Evolutionary conservation across 2,888 invertebrate genomes (phyloP).

Genomic region (Apantesis nais): DNA sequence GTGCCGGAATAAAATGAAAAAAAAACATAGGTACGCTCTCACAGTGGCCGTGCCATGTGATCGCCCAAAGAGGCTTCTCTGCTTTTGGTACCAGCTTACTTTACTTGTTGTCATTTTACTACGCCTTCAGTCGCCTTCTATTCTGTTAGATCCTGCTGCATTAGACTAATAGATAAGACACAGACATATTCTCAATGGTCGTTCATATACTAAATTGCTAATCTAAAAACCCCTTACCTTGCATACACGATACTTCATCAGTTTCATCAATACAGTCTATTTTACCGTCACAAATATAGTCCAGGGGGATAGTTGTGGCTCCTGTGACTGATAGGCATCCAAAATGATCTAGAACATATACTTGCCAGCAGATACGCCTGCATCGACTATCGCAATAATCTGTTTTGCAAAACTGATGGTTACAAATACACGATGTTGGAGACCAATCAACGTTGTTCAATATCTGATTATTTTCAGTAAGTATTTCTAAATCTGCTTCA

Average conservation of each 20-base stretch:
- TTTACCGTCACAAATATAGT: slow-evolving; percentile 73
- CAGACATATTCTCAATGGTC: background rate
- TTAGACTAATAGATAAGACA: background rate
- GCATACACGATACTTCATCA: slow-evolving; percentile 65
- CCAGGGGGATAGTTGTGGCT: slow-evolving; percentile 54
- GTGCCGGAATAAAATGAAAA: no score
- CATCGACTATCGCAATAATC: slow-evolving; percentile 57
- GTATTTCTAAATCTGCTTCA: slow-evolving; percentile 2
- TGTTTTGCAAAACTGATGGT: slow-evolving; percentile 50
- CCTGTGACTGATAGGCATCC: slow-evolving; percentile 59
- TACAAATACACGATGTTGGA: slow-evolving; percentile 59
- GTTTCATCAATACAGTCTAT: slow-evolving; percentile 71
- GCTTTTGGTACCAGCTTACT: background rate
- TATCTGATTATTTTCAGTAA: background rate
- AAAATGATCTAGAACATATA: slow-evolving; percentile 60
- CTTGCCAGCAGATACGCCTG: slow-evolving; percentile 64
- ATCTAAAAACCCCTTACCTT: slow-evolving; percentile 46
- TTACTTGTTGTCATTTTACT: background rate
- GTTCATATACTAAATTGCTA: background rate
- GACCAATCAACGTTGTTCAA: background rate
- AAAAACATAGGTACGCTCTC: no score
- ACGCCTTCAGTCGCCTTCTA: background rate
- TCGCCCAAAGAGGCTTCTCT: no score
- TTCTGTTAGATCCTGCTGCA: background rate
- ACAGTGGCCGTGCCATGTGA: no score